These are phyloP conservation scores for Myiozetetes cayanensis DNA, from an alignment of 2,113 vertebrate genomes.

Conservation along the genomic window DNA sequence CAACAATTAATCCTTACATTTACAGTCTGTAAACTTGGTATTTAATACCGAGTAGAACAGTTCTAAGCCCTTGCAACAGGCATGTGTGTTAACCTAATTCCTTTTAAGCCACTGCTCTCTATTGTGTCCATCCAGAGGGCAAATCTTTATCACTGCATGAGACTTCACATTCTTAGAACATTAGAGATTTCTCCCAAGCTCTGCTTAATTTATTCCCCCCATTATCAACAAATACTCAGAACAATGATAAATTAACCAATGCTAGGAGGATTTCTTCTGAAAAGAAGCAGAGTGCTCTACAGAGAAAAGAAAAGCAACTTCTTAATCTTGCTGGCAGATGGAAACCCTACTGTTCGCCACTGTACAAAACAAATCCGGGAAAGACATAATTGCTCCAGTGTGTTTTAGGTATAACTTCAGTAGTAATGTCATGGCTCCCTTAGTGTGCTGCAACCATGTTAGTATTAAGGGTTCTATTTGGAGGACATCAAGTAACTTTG, in stretches of 20 bases:
- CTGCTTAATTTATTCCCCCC: conserved; percentile 25
- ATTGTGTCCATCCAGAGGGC: conserved; percentile 9
- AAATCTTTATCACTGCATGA: conserved; percentile 33
- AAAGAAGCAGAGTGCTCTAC: conserved; percentile 20
- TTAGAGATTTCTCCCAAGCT: not conserved
- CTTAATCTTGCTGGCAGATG: conserved; percentile 50
- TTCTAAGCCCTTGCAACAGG: conserved; percentile 6
- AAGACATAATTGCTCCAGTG: conserved; percentile 23
- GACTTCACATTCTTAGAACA: conserved; percentile 11
- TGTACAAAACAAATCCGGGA: conserved; percentile 36
- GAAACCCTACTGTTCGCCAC: conserved; percentile 57
- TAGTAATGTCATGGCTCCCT: not conserved
- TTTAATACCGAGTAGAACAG: conserved; percentile 10
- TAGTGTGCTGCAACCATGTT: not conserved
- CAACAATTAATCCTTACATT: conserved; percentile 43
- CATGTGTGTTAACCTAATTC: not conserved
- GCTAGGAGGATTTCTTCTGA: conserved; percentile 36
- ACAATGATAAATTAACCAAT: conserved; percentile 48
- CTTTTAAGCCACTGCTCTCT: conserved; percentile 3
- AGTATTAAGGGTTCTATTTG: not conserved
- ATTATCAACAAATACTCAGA: conserved; percentile 32
- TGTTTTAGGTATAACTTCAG: conserved; percentile 47
- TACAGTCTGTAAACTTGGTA: conserved; percentile 23
- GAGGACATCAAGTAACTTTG: not conserved
- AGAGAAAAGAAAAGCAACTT: conserved; percentile 48